A percentile compares a stretch with the other conserved stretches of the same genome.
phyloP scores from a whole-genome alignment of 2,797 vertebrate genomes.

The Erithacus rubecula region DNA sequence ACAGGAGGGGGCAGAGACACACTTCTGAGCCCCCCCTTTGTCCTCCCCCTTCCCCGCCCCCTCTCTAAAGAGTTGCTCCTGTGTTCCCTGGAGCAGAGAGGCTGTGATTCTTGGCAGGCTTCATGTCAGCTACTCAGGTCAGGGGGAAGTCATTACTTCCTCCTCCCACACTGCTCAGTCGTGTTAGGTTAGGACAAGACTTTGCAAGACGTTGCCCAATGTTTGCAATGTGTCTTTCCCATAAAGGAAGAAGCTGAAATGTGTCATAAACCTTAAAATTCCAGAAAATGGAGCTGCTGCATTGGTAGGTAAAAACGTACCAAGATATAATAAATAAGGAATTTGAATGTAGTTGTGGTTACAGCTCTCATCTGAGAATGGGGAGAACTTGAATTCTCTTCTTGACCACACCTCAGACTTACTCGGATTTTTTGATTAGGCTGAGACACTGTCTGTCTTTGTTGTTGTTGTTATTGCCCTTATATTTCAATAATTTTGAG shows the following conservation, averaged over 20 bases:
- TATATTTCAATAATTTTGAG: background rate
- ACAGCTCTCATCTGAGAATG: background rate
- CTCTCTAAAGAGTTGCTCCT: slow-evolving; percentile 41
- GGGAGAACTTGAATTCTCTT: background rate
- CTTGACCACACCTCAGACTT: background rate
- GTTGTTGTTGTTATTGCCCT: background rate
- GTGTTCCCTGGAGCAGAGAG: slow-evolving; percentile 54
- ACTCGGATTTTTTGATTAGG: background rate
- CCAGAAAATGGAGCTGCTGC: background rate
- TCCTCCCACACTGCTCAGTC: slow-evolving; percentile 57
- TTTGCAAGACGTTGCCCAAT: slow-evolving; percentile 16
- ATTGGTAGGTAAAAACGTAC: background rate
- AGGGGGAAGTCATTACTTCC: slow-evolving; percentile 67
- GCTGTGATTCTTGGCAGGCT: slow-evolving; percentile 65
- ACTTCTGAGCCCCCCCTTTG: background rate
- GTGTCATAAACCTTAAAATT: slow-evolving; percentile 24
- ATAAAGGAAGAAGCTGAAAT: slow-evolving; percentile 31
- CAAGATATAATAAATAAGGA: background rate
- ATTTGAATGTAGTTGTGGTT: background rate
- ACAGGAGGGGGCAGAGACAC: slow-evolving; percentile 34
- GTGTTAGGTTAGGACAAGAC: slow-evolving; percentile 61
- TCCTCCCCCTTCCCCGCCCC: background rate
- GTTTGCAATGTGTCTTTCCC: slow-evolving; percentile 51
- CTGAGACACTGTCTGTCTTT: background rate
- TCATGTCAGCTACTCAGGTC: slow-evolving; percentile 61